Percentiles rank a stretch among this genome's conserved stretches.
phyloP scores from a whole-genome alignment of 2,888 invertebrate genomes.

The Leptopilina syphax region DNA sequence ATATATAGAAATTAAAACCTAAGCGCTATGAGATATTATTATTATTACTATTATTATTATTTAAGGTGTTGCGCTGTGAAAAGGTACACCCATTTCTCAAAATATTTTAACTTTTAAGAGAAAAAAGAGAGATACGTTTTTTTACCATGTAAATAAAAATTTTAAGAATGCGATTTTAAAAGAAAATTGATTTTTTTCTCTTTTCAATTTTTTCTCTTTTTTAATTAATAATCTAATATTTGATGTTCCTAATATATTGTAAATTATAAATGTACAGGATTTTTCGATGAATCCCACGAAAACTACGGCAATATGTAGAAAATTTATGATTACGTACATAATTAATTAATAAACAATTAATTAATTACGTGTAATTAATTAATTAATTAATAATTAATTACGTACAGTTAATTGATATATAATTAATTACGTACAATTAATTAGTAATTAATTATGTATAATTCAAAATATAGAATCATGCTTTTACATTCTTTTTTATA shows the following conservation, averaged over 20 bases:
- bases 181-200: constrained; percentile 43
- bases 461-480: constrained; percentile 3
- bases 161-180: constrained; percentile 42
- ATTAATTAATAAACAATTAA: no score
- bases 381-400: no score
- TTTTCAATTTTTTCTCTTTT: constrained; percentile 49
- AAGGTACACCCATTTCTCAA: constrained; percentile 52
- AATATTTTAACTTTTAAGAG: constrained; percentile 47
- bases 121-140: constrained; percentile 58
- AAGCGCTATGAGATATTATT: constrained; percentile 24
- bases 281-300: constrained; percentile 33
- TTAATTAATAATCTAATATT: constrained; percentile 65
- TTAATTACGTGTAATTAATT: no score
- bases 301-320: constrained; percentile 27
- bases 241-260: constrained; percentile 69
- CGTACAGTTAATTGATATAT: no score
- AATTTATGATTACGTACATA: neutral
- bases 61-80: constrained; percentile 50
- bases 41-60: constrained; percentile 36
- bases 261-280: constrained; percentile 52
- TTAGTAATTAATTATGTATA: neutral
- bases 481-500: constrained; percentile 27
- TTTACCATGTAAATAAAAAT: constrained; percentile 70
- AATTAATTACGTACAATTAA: neutral
- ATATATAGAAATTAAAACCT: neutral